Percentiles rank a stretch among this genome's conserved stretches.
Conservation (phyloP, 2,888 invertebrate species). For the Sepiola atlantica region DNA sequence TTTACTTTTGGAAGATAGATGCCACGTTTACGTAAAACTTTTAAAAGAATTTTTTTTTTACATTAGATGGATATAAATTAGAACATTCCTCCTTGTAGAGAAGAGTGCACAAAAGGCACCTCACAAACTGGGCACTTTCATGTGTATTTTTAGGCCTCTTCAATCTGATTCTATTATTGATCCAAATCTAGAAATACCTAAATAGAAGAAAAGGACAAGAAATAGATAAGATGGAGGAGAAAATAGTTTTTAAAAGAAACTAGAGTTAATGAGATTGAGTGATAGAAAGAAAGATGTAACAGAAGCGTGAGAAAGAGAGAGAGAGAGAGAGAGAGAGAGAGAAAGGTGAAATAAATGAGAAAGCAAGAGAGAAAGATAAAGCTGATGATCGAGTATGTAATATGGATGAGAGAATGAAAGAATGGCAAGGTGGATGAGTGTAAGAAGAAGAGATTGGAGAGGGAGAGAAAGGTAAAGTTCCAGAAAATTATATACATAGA, state of each 20-base stretch:
- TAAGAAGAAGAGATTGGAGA: too few relatives aligned
- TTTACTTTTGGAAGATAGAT: background rate
- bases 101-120: background rate
- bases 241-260: background rate
- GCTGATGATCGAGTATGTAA: too few relatives aligned
- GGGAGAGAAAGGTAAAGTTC: too few relatives aligned
- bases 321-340: background rate
- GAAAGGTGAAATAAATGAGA: too few relatives aligned
- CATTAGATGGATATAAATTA: background rate
- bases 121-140: background rate
- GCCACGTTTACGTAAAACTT: background rate
- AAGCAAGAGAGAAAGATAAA: too few relatives aligned
- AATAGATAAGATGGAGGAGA: too few relatives aligned
- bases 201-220: too few relatives aligned
- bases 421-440: too few relatives aligned
- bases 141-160: slow-evolving; percentile 17
- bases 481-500: too few relatives aligned
- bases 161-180: background rate
- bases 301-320: background rate
- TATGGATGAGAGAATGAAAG: too few relatives aligned
- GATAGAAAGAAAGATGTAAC: background rate
- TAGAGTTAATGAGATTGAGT: background rate
- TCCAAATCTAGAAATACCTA: background rate
- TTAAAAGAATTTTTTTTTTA: background rate
- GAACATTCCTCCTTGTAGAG: background rate